Evolutionary conservation across 64 coral and sea anemone genomes (phyloP), one percentile per base, ranked within the genome.

Genomic region (Pachyseris speciosa): DNA sequence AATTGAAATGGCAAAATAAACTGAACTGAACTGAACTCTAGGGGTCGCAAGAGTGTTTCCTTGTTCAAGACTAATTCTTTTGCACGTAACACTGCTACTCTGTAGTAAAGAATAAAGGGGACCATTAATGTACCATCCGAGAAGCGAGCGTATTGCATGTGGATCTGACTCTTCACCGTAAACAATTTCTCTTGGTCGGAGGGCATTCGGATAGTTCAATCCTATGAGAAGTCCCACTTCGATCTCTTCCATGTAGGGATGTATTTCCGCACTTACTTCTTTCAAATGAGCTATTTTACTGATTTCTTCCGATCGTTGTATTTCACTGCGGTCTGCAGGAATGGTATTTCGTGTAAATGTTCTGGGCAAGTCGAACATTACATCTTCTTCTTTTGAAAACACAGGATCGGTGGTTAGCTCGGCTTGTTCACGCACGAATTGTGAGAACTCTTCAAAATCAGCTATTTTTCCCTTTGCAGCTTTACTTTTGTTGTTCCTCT

Each of bases 161-260:
- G 83, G 89, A 4, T 84, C 74, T 5, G 41, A 61, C 24, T 95
- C 80, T 7, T 48, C 39, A 11, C 73, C 93, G 28, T 91, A 59
- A 47, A 95, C 59, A 47, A 91, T 39, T 11, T 95, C 83, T 91
- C 81, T 32, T 74, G 86, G 88, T 11, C 88, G 81, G 1, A 95
- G 65, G 5, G 30, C 64, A 20, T 64, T 90, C 50, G 94, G 88
- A 51, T 74, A 95, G 30, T 95, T 95, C 1, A 87, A 26, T 2
- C 94, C n/a, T n/a, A n/a, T n/a, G n/a, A n/a, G n/a, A n/a, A n/a
- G n/a, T n/a, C n/a, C n/a, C n/a, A n/a, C n/a, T n/a, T n/a, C n/a
- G n/a, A n/a, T n/a, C n/a, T n/a, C n/a, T n/a, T n/a, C n/a, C n/a
- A n/a, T n/a, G n/a, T 87, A 55, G 70, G 68, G 5, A n/a, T 55